Evolutionary conservation across 2,888 invertebrate genomes (phyloP), one percentile per base, ranked within the genome.

Genomic region (Cremastinae sp.): DNA sequence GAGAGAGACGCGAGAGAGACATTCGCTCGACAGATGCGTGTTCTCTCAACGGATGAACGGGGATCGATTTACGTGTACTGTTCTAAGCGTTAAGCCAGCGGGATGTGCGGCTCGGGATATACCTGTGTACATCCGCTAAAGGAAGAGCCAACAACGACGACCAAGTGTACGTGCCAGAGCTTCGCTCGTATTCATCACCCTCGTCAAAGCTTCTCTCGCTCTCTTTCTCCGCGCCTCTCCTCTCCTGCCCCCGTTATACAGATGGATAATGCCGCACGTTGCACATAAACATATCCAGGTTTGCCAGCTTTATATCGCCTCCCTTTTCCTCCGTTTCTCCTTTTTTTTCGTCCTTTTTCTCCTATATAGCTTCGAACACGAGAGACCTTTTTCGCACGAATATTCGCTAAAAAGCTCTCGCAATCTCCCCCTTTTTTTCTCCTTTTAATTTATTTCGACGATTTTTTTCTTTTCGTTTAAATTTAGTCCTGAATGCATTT

Each of bases 251-350:
- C 66, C 66, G 45, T 45, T 54, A n/a, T n/a, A 54, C 34, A 45
- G 66, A 56, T 66, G 66, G 66, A 45, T 66, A 66, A 66, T 66
- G 54, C 34, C 54, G 45, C 54, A 66, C 18, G 54, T 53, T 45
- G 45, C 66, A 34, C 66, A 54, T 66, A 66, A 54, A 66, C 53
- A 66, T 41, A 53, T 66, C 66, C 54, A 54, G 34, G 28, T 28
- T 28, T 45, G 8, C 43, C 28, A 10, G 62, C 28, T 20, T 47
- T 54, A 41, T 41, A 20, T 41, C 38, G 1, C 20, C 14, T 28
- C 36, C 47, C 47, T 14, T 47, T 14, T 12, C 45, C 28, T 12
- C 61, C 41, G 16, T 38, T n/a, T 8, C 22, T 12, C 22, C 28
- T 43, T 43, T 22, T 41, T 10, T 22, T 10, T 10, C 8, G 10